Percentiles rank a stretch among this genome's conserved stretches.
These are phyloP conservation scores for Drosophila bunnanda DNA, from an alignment of 2,888 invertebrate species.

Conservation along the genomic window DNA sequence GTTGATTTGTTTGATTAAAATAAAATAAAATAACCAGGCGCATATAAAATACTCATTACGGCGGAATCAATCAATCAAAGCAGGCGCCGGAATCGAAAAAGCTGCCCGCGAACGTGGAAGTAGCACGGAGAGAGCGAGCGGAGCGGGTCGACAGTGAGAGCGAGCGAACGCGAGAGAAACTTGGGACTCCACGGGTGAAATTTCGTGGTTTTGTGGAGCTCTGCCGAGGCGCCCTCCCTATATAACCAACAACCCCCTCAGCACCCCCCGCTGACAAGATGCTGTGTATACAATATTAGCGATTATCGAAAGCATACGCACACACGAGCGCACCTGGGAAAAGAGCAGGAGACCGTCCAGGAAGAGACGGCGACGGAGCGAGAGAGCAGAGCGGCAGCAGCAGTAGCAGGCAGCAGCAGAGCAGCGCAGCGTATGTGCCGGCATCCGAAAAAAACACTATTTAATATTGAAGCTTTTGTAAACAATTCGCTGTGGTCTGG, in stretches of 20 bases:
- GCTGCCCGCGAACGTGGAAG: conserved; percentile 28
- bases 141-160: conserved; percentile 6
- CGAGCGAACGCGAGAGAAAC: conserved; percentile 16
- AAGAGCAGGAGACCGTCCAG: conserved; percentile 10
- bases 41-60: conserved; percentile 57
- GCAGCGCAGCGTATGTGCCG: conserved; percentile 46
- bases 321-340: conserved; percentile 22
- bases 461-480: conserved; percentile 72
- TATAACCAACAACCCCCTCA: conserved; percentile 38
- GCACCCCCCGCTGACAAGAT: conserved; percentile 49
- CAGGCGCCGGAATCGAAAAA: conserved; percentile 32
- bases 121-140: conserved; percentile 3
- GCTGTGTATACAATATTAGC: conserved; percentile 78
- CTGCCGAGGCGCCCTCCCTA: conserved; percentile 51
- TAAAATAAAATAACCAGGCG: conserved; percentile 64
- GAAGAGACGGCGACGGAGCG: neutral
- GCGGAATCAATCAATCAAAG: conserved; percentile 43
- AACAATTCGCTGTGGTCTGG: conserved; percentile 60
- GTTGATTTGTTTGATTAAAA: conserved; percentile 83
- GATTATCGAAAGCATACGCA: conserved; percentile 53
- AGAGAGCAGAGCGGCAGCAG: conserved; percentile 6
- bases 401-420: conserved; percentile 13
- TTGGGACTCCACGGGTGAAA: conserved; percentile 47
- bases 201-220: conserved; percentile 48
- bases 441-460: conserved; percentile 34